These are phyloP conservation scores for Oligia latruncula DNA, from an alignment of 2,888 invertebrate genomes.

Conservation along the genomic window DNA sequence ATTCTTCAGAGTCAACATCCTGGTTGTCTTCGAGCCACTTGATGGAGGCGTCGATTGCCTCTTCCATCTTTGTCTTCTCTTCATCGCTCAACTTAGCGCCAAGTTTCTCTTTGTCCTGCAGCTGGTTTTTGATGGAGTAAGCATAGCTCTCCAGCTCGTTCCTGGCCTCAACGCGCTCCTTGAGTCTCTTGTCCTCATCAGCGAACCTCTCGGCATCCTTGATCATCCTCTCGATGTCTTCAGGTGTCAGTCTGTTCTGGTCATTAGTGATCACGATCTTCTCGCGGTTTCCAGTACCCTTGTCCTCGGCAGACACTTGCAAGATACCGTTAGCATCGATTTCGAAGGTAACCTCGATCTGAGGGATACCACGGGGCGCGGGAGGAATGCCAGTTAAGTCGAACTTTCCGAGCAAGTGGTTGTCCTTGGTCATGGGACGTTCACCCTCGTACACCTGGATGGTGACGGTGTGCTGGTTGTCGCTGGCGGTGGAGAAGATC, in stretches of 20 bases:
- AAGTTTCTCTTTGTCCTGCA: constrained; percentile 98
- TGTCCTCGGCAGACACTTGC: constrained; percentile 99
- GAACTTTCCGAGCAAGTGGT: constrained; percentile 99
- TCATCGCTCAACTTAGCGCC: constrained; percentile 96
- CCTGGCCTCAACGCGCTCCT: constrained; percentile 98
- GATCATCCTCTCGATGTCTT: constrained; percentile 99
- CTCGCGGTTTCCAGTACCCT: constrained; percentile 99
- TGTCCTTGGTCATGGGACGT: constrained; percentile 99
- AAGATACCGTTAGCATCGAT: constrained; percentile 98
- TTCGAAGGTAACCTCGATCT: constrained; percentile 98
- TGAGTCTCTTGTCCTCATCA: constrained; percentile 99
- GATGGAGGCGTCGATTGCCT: constrained; percentile 98
- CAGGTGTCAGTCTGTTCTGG: constrained; percentile 98
- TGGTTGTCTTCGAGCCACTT: constrained; percentile 99
- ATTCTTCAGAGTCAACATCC: constrained; percentile 97
- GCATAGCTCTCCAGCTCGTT: constrained; percentile 99
- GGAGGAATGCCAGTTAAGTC: constrained; percentile 99
- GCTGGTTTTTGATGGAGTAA: constrained; percentile 99
- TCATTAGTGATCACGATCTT: constrained; percentile 99
- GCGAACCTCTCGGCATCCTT: constrained; percentile 99
- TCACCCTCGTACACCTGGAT: constrained; percentile 99
- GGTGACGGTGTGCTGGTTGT: constrained; percentile 99
- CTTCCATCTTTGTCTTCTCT: constrained; percentile 98
- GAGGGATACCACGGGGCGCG: constrained; percentile 97
- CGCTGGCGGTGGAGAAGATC: constrained; percentile 99